Evolutionary conservation across 2,797 vertebrate species (phyloP), one percentile per base, ranked within the genome.

Genomic region (Sebastes steindachneri): DNA sequence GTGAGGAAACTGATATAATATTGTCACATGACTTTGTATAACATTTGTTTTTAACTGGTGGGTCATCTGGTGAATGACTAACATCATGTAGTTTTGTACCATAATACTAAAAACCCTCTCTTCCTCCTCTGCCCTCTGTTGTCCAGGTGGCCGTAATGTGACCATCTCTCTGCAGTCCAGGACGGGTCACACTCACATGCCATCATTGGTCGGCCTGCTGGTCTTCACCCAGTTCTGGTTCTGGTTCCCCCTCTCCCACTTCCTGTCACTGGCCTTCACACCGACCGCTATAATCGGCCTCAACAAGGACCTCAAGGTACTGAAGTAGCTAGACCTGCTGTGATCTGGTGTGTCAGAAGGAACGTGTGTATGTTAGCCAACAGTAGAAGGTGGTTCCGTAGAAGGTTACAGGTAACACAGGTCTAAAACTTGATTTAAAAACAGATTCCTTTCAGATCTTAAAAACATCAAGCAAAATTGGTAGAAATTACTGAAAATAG

Each of bases 191-290:
- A 99, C 99, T 48, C 99, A 99, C 93, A 99, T 99, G 98, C 98
- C 99, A 0, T 99, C 98, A 0, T 96, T 99, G 87, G 99, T 99
- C 25, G 99, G 99, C 8, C 96, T 99, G 80, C 95, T 99, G 88
- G 98, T 99, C 91, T 99, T 99, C 89, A 99, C 98, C 59, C 99
- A 99, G 96, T 99, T 99, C 95, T 99, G 99, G 99, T 99, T 99
- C 94, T 99, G 99, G 99, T 99, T 99, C 91, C 99, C 99, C 2
- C 95, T 99, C 65, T 99, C 98, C 33, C 98, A 99, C 90, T 99
- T 99, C 91, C 85, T 99, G 89, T 99, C 98, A 0, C 83, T 99
- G 94, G 96, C 98, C 70, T 99, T 99, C 90, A 99, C 97, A 9
- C 98, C 99, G 37, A 99, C 99, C 2, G 98, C 98, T 85, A 98